phyloP scores from a whole-genome alignment of 2,888 invertebrate species.

The Chesias legatella region DNA sequence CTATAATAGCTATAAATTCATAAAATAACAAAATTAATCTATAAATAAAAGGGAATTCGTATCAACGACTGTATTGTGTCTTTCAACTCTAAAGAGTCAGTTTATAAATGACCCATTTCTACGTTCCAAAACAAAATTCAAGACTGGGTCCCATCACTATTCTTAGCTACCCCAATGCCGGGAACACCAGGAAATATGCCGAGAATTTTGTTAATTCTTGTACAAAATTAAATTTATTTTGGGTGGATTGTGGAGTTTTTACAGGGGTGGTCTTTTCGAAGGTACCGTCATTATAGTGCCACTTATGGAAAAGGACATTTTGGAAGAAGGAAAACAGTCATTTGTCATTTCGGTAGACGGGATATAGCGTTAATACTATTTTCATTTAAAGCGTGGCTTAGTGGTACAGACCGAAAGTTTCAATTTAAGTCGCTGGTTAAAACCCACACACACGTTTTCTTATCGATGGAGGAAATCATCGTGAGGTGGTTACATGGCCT shows the following conservation, averaged over 20 bases:
- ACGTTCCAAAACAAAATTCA: background rate
- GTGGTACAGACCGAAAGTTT: too few species aligned
- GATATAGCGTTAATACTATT: too few species aligned
- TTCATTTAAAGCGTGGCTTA: too few species aligned
- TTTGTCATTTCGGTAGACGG: background rate
- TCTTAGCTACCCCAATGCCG: slow-evolving; percentile 3
- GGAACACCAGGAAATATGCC: slow-evolving; percentile 27
- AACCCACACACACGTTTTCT: too few species aligned
- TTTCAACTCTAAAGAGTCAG: too few species aligned
- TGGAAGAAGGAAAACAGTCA: background rate
- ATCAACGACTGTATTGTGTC: too few species aligned
- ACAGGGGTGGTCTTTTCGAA: slow-evolving; percentile 28
- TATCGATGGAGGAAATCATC: too few species aligned
- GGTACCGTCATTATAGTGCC: slow-evolving; percentile 31
- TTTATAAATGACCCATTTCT: background rate
- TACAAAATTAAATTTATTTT: slow-evolving; percentile 39
- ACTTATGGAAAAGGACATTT: slow-evolving; percentile 23
- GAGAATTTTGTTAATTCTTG: slow-evolving; percentile 39
- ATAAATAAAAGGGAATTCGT: too few species aligned
- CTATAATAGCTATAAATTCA: too few species aligned
- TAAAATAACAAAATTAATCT: too few species aligned
- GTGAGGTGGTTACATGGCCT: too few species aligned
- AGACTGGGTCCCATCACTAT: slow-evolving; percentile 15
- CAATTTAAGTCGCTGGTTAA: too few species aligned
- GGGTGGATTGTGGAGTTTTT: slow-evolving; percentile 29